Conservation (phyloP, 2,113 vertebrate genomes). For the Emydocephalus ijimae region DNA sequence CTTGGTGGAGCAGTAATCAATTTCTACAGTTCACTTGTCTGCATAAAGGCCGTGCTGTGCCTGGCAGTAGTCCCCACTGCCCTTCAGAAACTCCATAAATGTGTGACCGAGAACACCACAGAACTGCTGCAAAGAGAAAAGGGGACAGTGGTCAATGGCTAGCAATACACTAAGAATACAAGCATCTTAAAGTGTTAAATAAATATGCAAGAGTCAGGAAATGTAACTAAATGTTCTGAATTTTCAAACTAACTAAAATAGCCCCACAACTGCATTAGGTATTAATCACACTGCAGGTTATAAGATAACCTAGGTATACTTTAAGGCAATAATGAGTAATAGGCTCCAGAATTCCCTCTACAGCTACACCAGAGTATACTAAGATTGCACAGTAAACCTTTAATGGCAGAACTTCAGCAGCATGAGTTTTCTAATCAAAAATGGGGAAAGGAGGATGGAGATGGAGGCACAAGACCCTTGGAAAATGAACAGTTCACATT, state of each 20-base stretch:
- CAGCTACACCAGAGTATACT: background rate
- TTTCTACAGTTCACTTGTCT: slow-evolving; percentile 97
- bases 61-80: slow-evolving; percentile 99
- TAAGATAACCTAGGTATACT: background rate
- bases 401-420: background rate
- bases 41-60: slow-evolving; percentile 99
- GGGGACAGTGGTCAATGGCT: background rate
- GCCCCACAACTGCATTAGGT: background rate
- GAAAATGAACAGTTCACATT: background rate
- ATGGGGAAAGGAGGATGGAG: background rate
- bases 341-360: background rate
- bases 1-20: slow-evolving; percentile 84
- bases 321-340: background rate
- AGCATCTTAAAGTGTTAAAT: background rate
- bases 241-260: background rate
- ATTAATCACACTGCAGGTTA: background rate
- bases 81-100: slow-evolving; percentile 99
- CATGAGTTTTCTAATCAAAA: background rate
- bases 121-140: slow-evolving; percentile 89
- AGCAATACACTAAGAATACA: background rate
- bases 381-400: background rate
- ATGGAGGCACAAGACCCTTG: background rate
- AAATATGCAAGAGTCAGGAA: background rate
- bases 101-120: slow-evolving; percentile 99
- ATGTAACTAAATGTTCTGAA: background rate